phyloP scores from a whole-genome alignment of 2,888 invertebrate species.

The Acanthococcus lagerstroemiae region DNA sequence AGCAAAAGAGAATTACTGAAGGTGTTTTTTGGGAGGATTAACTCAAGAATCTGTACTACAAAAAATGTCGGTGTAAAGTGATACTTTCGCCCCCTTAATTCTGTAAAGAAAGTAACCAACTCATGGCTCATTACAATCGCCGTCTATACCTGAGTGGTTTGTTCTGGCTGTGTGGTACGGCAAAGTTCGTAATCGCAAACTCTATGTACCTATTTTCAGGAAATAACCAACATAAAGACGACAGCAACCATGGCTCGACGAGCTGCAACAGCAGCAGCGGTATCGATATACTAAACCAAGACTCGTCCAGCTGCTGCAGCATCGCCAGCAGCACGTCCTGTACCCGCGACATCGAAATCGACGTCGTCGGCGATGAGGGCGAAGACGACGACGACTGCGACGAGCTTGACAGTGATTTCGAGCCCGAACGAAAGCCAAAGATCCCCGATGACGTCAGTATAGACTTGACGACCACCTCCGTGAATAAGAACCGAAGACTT shows the following conservation, averaged over 20 bases:
- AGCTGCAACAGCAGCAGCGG: constrained; percentile 46
- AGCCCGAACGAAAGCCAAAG: constrained; percentile 47
- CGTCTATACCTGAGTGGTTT: too few relatives aligned
- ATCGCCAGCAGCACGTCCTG: constrained; percentile 46
- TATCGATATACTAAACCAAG: constrained; percentile 44
- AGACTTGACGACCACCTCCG: constrained; percentile 40
- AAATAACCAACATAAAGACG: constrained; percentile 31
- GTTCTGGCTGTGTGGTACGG: too few relatives aligned
- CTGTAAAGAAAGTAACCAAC: too few relatives aligned
- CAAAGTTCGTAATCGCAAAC: too few relatives aligned
- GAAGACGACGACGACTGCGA: constrained; percentile 56
- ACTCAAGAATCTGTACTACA: too few relatives aligned
- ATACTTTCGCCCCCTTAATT: too few relatives aligned
- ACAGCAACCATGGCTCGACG: constrained; percentile 31
- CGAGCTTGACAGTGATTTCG: constrained; percentile 73
- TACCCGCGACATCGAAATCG: constrained; percentile 50
- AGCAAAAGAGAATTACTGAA: too few relatives aligned
- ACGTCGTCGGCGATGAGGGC: constrained; percentile 71
- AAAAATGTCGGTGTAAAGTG: too few relatives aligned
- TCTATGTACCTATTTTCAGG: not conserved
- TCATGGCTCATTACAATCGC: too few relatives aligned
- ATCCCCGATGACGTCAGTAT: constrained; percentile 71
- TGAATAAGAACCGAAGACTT: constrained; percentile 52
- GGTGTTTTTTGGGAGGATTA: too few relatives aligned
- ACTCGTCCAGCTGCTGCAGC: constrained; percentile 42